Percentiles rank a stretch among this genome's conserved stretches.
Evolutionary conservation across 2,113 vertebrate species (phyloP).

Genomic region (Pachycephala philippinensis): DNA sequence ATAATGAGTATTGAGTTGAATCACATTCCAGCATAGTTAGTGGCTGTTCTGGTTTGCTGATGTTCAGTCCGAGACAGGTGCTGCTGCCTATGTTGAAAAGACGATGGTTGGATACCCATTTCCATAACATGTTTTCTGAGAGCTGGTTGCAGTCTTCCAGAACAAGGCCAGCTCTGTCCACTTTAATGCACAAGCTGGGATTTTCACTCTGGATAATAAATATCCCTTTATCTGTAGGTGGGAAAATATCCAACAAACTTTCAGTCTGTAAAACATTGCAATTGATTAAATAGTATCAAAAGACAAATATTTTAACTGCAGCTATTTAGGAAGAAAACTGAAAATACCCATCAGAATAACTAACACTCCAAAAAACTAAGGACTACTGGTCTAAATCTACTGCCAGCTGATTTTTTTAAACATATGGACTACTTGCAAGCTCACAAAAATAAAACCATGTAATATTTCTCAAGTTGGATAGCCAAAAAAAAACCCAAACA

Average conservation of each 20-base stretch:
- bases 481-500: background rate
- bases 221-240: constrained; percentile 78
- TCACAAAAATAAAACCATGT: background rate
- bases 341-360: background rate
- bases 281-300: background rate
- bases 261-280: background rate
- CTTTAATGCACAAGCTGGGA: constrained; percentile 77
- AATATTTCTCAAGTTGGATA: background rate
- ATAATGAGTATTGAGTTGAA: constrained; percentile 61
- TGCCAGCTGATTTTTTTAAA: background rate
- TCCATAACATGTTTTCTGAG: constrained; percentile 86
- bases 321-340: background rate
- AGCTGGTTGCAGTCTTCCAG: constrained; percentile 79
- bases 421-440: background rate
- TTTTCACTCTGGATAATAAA: constrained; percentile 85
- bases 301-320: background rate
- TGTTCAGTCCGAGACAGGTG: constrained; percentile 84
- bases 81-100: constrained; percentile 86
- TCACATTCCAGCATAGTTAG: constrained; percentile 83
- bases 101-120: constrained; percentile 86
- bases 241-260: background rate
- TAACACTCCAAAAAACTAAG: background rate
- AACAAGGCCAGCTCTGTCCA: constrained; percentile 66
- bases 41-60: constrained; percentile 68
- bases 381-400: background rate